Percentiles rank a stretch among this genome's conserved stretches.
These are phyloP conservation scores for Acleris literana DNA, from an alignment of 2,888 invertebrate species.

Conservation along the genomic window DNA sequence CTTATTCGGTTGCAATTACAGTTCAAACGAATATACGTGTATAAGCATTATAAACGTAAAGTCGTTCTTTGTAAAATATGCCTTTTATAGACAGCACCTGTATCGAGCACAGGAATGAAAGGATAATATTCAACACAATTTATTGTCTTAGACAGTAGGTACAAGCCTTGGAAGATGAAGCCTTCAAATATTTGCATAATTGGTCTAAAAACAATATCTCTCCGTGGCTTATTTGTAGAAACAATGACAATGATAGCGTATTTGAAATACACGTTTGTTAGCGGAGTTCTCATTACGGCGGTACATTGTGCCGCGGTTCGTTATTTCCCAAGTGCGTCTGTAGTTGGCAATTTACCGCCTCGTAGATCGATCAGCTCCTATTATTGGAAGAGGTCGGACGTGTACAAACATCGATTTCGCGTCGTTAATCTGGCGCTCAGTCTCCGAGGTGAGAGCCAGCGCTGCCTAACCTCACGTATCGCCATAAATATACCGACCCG, in stretches of 20 bases:
- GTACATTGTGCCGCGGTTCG: constrained; percentile 52
- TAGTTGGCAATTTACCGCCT: constrained; percentile 75
- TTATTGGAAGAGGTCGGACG: constrained; percentile 82
- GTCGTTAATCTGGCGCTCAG: constrained; percentile 74
- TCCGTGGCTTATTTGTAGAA: constrained; percentile 54
- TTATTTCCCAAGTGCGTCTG: constrained; percentile 74
- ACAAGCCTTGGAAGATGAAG: background rate
- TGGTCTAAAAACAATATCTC: constrained; percentile 26
- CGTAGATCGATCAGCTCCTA: constrained; percentile 77
- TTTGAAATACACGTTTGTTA: constrained; percentile 52
- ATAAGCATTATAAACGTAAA: background rate
- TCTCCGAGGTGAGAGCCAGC: constrained; percentile 69
- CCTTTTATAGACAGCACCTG: constrained; percentile 4
- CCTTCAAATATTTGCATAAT: constrained; percentile 10
- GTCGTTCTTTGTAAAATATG: constrained; percentile 15
- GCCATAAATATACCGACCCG: constrained; percentile 67
- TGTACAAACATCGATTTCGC: constrained; percentile 82
- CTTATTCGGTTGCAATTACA: constrained; percentile 28
- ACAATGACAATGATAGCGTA: constrained; percentile 67
- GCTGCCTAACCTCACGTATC: constrained; percentile 76
- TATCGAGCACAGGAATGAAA: background rate
- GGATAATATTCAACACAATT: constrained; percentile 1
- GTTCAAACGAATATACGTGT: constrained; percentile 3
- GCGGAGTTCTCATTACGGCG: constrained; percentile 34
- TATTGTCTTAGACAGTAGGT: constrained; percentile 5